These are phyloP conservation scores for Araneus ventricosus DNA, from an alignment of 1,140 invertebrate species.

Conservation along the genomic window DNA sequence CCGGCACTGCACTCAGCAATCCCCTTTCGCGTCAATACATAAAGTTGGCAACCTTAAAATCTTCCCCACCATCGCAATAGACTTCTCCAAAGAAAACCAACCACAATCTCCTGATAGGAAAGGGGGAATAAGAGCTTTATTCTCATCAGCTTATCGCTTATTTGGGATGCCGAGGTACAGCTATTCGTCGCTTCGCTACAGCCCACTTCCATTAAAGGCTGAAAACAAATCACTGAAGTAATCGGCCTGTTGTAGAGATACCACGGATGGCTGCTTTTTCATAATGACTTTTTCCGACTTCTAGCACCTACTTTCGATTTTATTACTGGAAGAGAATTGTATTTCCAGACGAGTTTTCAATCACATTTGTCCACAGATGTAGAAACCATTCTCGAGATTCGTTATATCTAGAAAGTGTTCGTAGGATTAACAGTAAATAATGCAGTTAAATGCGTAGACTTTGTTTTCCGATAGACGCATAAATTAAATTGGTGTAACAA, in stretches of 20 bases:
- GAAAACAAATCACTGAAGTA: conserved; percentile 55
- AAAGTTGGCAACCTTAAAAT: conserved; percentile 10
- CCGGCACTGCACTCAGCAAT: background rate
- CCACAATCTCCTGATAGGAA: background rate
- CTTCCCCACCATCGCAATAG: background rate
- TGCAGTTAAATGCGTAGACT: too few relatives aligned
- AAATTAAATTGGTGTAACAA: too few relatives aligned
- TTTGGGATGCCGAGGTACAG: background rate
- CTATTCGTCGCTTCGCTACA: background rate
- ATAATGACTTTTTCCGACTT: conserved; percentile 10
- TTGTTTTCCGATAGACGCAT: too few relatives aligned
- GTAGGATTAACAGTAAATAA: too few relatives aligned
- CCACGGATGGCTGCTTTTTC: conserved; percentile 23
- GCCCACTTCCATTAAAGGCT: background rate
- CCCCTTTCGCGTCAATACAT: background rate
- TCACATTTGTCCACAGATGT: background rate
- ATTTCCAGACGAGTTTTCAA: background rate
- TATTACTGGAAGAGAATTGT: background rate
- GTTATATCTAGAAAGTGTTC: too few relatives aligned
- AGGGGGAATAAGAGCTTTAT: conserved; percentile 33
- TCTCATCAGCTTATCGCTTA: conserved; percentile 45
- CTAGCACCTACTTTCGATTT: background rate
- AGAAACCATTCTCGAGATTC: background rate
- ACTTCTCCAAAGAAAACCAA: conserved; percentile 12
- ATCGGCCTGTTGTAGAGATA: conserved; percentile 14